phyloP scores from a whole-genome alignment of 2,888 invertebrate genomes.

The Dusona sp. region DNA sequence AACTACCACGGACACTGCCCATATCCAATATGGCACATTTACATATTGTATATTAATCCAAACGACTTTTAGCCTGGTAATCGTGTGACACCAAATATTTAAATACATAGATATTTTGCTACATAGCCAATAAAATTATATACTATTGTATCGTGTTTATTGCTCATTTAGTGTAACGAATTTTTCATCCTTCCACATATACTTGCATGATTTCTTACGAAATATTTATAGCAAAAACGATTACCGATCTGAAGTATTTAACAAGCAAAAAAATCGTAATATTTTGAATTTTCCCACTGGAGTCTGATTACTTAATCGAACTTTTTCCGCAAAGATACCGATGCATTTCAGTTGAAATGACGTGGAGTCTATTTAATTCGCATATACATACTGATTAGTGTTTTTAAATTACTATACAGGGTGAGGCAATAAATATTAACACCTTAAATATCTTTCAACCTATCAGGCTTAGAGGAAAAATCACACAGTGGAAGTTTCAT shows the following conservation, averaged over 20 bases:
- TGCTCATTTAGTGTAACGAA: background rate
- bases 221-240: background rate
- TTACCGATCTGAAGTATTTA: background rate
- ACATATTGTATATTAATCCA: conserved; percentile 83
- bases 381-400: background rate
- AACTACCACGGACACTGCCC: conserved; percentile 81
- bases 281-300: background rate
- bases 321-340: background rate
- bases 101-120: conserved; percentile 84
- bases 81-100: conserved; percentile 84
- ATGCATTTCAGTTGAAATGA: background rate
- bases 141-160: conserved; percentile 62
- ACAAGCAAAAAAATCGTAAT: background rate
- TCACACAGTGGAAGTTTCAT: background rate
- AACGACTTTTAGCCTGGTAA: conserved; percentile 81
- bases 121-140: conserved; percentile 83
- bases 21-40: conserved; percentile 80
- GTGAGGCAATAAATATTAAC: background rate
- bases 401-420: background rate
- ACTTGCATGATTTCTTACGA: background rate
- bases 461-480: background rate
- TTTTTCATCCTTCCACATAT: background rate
- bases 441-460: background rate
- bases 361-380: background rate
- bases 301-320: background rate